Percentiles rank a stretch among this genome's conserved stretches.
phyloP scores from a whole-genome alignment of 2,113 vertebrate genomes.

The Vulpes vulpes region DNA sequence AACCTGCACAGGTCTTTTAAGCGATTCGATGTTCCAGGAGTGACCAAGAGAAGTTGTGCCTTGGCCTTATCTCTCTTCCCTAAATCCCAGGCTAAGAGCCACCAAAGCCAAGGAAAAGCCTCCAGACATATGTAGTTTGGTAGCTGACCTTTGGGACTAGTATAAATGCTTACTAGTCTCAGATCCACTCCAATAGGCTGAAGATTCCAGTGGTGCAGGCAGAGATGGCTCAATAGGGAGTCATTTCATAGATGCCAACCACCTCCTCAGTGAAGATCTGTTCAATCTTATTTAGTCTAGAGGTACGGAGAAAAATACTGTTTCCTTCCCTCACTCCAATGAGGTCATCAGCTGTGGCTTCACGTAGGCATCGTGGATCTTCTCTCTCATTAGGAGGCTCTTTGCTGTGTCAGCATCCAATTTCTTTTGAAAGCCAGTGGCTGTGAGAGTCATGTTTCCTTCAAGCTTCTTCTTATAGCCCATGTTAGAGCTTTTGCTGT shows the following conservation, averaged over 20 bases:
- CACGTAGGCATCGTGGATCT: slow-evolving; percentile 92
- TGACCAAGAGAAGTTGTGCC: neutral
- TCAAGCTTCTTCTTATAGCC: slow-evolving; percentile 95
- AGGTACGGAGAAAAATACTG: slow-evolving; percentile 93
- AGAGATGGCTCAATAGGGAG: slow-evolving; percentile 92
- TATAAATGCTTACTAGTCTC: slow-evolving; percentile 93
- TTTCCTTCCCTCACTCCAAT: slow-evolving; percentile 93
- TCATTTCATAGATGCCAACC: slow-evolving; percentile 93
- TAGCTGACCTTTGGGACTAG: slow-evolving; percentile 93
- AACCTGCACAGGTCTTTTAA: neutral
- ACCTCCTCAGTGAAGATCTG: slow-evolving; percentile 93
- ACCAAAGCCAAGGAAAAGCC: neutral
- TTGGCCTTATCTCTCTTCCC: neutral
- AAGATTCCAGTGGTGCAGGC: slow-evolving; percentile 94
- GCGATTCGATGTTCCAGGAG: neutral
- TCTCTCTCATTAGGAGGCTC: slow-evolving; percentile 92
- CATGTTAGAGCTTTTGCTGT: slow-evolving; percentile 92
- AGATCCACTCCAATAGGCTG: slow-evolving; percentile 93
- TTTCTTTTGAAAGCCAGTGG: slow-evolving; percentile 90
- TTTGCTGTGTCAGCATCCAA: slow-evolving; percentile 92
- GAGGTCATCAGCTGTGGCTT: slow-evolving; percentile 91
- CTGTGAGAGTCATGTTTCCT: slow-evolving; percentile 93
- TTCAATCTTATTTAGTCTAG: slow-evolving; percentile 93
- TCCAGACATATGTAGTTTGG: slow-evolving; percentile 91
- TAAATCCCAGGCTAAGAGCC: neutral